Conservation (phyloP, 2,888 invertebrate genomes). For the Trichopria drosophilae region DNA sequence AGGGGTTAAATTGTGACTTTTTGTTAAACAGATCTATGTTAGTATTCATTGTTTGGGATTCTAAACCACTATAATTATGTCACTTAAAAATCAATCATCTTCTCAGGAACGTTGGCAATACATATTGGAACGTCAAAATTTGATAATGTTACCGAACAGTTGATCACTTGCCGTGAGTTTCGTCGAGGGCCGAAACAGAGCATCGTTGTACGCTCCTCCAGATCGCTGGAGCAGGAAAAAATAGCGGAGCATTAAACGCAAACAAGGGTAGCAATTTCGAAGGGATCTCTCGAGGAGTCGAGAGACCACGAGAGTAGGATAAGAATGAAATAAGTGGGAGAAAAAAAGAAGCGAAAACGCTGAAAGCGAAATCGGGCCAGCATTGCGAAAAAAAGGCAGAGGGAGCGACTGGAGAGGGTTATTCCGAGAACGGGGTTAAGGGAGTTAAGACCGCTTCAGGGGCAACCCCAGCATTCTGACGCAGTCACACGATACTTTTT, state of each 20-base stretch:
- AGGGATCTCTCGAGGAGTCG: conserved; percentile 50
- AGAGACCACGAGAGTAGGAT: conserved; percentile 46
- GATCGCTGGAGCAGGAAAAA: conserved; percentile 36
- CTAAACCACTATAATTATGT: no score
- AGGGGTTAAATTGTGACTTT: no score
- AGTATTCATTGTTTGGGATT: no score
- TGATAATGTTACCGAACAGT: no score
- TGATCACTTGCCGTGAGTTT: not conserved
- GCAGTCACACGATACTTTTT: conserved; percentile 58
- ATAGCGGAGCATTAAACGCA: conserved; percentile 54
- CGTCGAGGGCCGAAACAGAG: not conserved
- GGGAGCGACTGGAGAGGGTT: conserved; percentile 40
- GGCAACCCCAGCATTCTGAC: conserved; percentile 47
- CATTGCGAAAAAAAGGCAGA: conserved; percentile 31
- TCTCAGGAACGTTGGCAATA: no score
- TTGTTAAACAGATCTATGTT: no score
- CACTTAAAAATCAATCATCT: no score
- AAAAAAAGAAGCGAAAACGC: conserved; percentile 35
- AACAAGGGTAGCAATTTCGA: conserved; percentile 56
- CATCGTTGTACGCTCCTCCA: no score
- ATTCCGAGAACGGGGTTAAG: conserved; percentile 36
- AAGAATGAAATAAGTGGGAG: conserved; percentile 29
- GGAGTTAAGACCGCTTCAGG: conserved; percentile 53
- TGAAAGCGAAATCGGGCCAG: conserved; percentile 41
- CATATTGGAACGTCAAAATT: no score